These are phyloP conservation scores for Saccostrea glomerata DNA, from an alignment of 1,140 invertebrate species.

Conservation along the genomic window DNA sequence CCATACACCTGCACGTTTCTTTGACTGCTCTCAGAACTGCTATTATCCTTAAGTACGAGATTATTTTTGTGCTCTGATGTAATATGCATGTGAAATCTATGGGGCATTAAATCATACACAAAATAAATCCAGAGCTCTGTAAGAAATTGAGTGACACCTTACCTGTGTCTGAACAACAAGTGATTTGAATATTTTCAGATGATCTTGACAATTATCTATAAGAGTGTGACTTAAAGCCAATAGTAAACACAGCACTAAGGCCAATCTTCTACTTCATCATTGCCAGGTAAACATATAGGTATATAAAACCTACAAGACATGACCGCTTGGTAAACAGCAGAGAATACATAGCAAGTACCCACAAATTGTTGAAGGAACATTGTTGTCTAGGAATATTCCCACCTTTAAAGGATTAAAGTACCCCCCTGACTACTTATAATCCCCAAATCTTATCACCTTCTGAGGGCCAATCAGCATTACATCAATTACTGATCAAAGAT, in stretches of 20 bases:
- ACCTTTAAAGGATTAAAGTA: background rate
- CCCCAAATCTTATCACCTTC: background rate
- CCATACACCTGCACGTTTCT: constrained; percentile 13
- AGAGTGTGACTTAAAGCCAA: background rate
- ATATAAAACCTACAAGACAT: background rate
- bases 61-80: constrained; percentile 11
- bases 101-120: background rate
- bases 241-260: background rate
- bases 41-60: background rate
- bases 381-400: background rate
- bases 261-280: background rate
- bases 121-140: background rate
- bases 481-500: constrained; percentile 31
- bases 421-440: constrained; percentile 4
- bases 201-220: constrained; percentile 13
- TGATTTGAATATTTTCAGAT: background rate
- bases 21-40: constrained; percentile 13
- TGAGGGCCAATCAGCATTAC: constrained; percentile 3
- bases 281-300: constrained; percentile 7
- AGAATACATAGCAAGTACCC: constrained; percentile 6
- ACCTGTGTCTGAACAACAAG: background rate
- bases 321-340: background rate
- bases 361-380: background rate
- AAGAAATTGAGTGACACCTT: background rate
- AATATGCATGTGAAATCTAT: constrained; percentile 2